phyloP scores from a whole-genome alignment of 1,140 invertebrate genomes.

The Drosophila parvula region DNA sequence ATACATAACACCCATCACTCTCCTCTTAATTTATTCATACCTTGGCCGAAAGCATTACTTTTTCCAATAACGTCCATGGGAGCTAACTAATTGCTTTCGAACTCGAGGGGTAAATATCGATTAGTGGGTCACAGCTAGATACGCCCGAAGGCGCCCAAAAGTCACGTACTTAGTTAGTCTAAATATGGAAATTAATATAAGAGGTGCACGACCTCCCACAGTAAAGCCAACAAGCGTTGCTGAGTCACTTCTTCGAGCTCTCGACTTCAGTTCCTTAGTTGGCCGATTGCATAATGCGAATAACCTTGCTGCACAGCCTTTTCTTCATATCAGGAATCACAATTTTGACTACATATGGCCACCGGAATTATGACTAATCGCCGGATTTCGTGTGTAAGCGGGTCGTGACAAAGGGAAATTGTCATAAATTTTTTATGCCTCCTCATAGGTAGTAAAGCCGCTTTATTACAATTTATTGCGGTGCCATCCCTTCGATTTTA shows the following conservation, averaged over 20 bases:
- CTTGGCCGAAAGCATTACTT: background rate
- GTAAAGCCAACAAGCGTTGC: background rate
- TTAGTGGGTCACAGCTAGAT: constrained; percentile 6
- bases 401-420: constrained; percentile 34
- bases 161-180: constrained; percentile 17
- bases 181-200: constrained; percentile 32
- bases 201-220: background rate
- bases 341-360: constrained; percentile 2
- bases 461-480: constrained; percentile 1
- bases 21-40: background rate
- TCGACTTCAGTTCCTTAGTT: background rate
- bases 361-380: constrained; percentile 58
- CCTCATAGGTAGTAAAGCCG: background rate
- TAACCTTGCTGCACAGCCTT: constrained; percentile 11
- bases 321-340: constrained; percentile 6
- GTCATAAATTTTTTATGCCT: constrained; percentile 54
- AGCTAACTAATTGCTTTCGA: constrained; percentile 4
- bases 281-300: constrained; percentile 49
- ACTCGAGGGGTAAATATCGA: constrained; percentile 4
- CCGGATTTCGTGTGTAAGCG: constrained; percentile 49
- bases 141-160: background rate
- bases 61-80: background rate
- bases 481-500: constrained; percentile 5
- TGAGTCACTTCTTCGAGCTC: constrained; percentile 14
- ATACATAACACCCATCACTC: background rate